These are phyloP conservation scores for Temnothorax nylanderi DNA, from an alignment of 1,140 invertebrate genomes.

Conservation along the genomic window DNA sequence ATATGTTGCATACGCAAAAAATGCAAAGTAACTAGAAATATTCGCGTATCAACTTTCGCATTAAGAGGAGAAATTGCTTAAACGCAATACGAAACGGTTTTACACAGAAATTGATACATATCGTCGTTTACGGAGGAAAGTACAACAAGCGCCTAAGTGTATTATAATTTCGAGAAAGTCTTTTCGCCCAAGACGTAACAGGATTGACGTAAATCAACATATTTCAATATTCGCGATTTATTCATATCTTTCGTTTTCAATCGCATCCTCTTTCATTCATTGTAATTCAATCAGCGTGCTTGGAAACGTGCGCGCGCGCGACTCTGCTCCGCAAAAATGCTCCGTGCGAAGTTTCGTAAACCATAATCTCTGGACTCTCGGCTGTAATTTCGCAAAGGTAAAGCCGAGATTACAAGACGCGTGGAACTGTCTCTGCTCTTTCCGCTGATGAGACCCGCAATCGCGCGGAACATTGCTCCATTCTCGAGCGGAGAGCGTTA, in stretches of 20 bases:
- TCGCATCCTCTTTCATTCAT: neutral
- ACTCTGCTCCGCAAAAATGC: neutral
- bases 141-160: slow-evolving; percentile 26
- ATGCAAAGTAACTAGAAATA: neutral
- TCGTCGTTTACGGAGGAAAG: slow-evolving; percentile 46
- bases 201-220: neutral
- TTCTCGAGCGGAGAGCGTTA: slow-evolving; percentile 12
- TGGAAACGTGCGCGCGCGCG: neutral
- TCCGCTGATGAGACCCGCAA: slow-evolving; percentile 68
- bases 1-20: neutral
- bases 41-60: slow-evolving; percentile 21
- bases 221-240: slow-evolving; percentile 23
- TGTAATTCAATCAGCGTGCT: neutral
- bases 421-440: slow-evolving; percentile 60
- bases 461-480: slow-evolving; percentile 69
- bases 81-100: neutral
- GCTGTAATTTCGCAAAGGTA: slow-evolving; percentile 19
- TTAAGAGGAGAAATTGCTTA: slow-evolving; percentile 49
- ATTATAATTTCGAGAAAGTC: slow-evolving; percentile 56
- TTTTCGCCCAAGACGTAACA: neutral
- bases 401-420: slow-evolving; percentile 3
- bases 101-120: slow-evolving; percentile 43
- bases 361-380: slow-evolving; percentile 1
- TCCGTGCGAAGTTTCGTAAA: slow-evolving; percentile 21
- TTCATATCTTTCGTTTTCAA: neutral